Evolutionary conservation across 2,888 invertebrate genomes (phyloP).

Genomic region (Nemotelus nigrinus): DNA sequence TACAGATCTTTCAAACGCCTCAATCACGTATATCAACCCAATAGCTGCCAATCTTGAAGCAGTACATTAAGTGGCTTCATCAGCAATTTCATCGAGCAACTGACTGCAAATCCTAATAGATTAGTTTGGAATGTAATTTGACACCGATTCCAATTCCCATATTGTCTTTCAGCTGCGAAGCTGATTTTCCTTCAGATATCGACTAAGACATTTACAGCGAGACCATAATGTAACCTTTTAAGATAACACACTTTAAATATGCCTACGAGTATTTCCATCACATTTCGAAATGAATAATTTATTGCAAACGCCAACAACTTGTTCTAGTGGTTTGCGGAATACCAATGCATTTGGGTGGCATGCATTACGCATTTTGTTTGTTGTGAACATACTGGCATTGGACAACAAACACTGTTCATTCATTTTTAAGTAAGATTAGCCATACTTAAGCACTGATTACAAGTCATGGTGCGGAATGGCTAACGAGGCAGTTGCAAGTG

Average conservation of each 20-base stretch:
- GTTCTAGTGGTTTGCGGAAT: background rate
- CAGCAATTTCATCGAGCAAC: too few species aligned
- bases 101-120: too few species aligned
- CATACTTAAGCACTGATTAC: conserved; percentile 33
- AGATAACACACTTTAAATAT: conserved; percentile 13
- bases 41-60: too few species aligned
- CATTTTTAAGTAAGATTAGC: conserved; percentile 35
- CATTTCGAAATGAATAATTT: conserved; percentile 22
- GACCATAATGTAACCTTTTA: background rate
- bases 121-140: too few species aligned
- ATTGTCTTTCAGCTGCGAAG: too few species aligned
- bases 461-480: conserved; percentile 36
- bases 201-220: background rate
- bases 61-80: too few species aligned
- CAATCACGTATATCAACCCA: too few species aligned
- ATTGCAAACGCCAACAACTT: conserved; percentile 2
- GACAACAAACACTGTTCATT: conserved; percentile 17
- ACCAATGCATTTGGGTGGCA: conserved; percentile 20
- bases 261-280: conserved; percentile 21
- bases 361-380: conserved; percentile 14
- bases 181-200: too few species aligned
- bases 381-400: conserved; percentile 10
- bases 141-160: too few species aligned
- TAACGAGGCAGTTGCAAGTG: background rate
- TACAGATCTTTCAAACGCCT: too few species aligned